Conservation (phyloP, 2,797 vertebrate species). For the Pseudomugil tenellus region DNA sequence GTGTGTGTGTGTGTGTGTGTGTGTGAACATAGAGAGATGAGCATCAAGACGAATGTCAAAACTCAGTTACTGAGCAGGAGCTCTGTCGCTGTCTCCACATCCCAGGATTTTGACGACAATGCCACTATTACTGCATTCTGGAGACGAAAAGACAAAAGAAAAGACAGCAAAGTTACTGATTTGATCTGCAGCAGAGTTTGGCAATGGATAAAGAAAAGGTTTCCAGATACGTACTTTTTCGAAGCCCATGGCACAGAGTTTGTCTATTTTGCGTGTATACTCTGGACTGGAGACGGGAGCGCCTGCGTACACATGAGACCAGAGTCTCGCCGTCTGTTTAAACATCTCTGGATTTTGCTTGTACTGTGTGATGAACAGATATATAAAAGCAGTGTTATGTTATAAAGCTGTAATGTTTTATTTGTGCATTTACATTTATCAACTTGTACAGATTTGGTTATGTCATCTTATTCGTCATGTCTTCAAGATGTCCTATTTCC, state of each 20-base stretch:
- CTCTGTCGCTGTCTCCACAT: constrained; percentile 98
- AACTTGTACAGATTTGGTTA: not conserved
- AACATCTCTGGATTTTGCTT: constrained; percentile 99
- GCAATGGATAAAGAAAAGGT: too few species aligned
- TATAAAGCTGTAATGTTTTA: not conserved
- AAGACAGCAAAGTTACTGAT: too few species aligned
- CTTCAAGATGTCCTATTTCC: not conserved
- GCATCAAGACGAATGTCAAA: constrained; percentile 44
- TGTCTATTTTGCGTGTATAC: constrained; percentile 99
- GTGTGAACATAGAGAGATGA: constrained; percentile 10
- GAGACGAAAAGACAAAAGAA: not conserved
- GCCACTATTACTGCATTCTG: constrained; percentile 99
- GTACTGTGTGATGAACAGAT: too few species aligned
- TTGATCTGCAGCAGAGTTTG: too few species aligned
- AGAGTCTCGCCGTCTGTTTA: constrained; percentile 97
- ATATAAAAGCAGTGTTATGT: too few species aligned
- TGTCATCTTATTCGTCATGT: too few species aligned
- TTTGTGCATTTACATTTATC: not conserved
- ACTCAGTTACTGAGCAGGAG: constrained; percentile 98
- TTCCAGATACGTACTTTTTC: constrained; percentile 96
- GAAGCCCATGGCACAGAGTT: constrained; percentile 99
- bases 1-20: constrained; percentile 74
- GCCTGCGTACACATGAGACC: constrained; percentile 96
- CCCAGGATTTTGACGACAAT: constrained; percentile 99
- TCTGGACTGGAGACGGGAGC: constrained; percentile 96